Evolutionary conservation across 53 echinoderm and acorn worm genomes (phyloP), one percentile per base, ranked within the genome.

Genomic region (Holothuria scabra): DNA sequence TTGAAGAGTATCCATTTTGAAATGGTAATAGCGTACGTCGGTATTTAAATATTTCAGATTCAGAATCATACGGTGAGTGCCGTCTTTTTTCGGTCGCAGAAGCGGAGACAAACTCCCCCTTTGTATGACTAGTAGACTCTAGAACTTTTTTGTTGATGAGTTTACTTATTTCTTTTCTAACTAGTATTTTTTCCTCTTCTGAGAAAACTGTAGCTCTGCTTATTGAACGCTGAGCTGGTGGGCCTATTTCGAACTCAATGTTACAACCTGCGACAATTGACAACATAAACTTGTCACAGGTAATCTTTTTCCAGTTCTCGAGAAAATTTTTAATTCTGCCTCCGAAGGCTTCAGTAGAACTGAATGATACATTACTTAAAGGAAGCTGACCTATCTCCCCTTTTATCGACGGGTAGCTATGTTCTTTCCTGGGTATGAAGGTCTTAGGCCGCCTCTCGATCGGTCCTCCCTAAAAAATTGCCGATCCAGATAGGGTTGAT

Each of bases 91-190:
- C 5, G 33, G 64, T 16, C 68, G 30, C 37, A 81, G 66, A 90
- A 90, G 65, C 62, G 19, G 90, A 90, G 21, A 90, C 66, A 70
- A 57, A 87, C 19, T 82, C 65, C 13, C 86, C 79, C 41, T 78
- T 18, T 79, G 68, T 31, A 65, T 86, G 21, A 66, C n/a, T n/a
- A n/a, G n/a, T n/a, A n/a, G n/a, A n/a, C n/a, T 57, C 12, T 57
- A 57, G 20, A 57, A 57, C 58, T 14, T 20, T 20, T 20, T 57
- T 57, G 58, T 57, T 12, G 20, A 57, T 12, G 20, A 57, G 58
- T 12, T 14, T 20, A 57, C 20, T 20, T 57, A 57, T 57, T 20
- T 57, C 58, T 57, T 57, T n/a, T 57, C 20, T 20, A 57, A 57
- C 20, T 20, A 57, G 20, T 57, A 14, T 20, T 57, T 57, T 20